Percentiles rank a stretch among this genome's conserved stretches.
Evolutionary conservation across 2,797 vertebrate species (phyloP).

Genomic region (Discoglossus pictus): DNA sequence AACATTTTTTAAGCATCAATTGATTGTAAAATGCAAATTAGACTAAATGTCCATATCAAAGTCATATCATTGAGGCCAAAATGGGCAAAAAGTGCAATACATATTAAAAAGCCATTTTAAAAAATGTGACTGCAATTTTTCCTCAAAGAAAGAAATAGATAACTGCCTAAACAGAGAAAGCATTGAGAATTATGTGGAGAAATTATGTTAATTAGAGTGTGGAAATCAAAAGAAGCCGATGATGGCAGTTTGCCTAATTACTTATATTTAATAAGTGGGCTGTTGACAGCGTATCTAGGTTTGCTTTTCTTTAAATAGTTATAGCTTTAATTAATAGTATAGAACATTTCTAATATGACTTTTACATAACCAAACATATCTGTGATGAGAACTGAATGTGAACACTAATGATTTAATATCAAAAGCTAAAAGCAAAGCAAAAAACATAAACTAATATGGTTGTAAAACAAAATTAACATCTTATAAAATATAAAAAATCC

Average conservation of each 20-base stretch:
- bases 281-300: neutral
- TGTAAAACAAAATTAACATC: too few species aligned
- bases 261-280: neutral
- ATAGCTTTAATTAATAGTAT: too few species aligned
- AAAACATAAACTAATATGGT: too few species aligned
- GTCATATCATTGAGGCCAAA: neutral
- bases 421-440: too few species aligned
- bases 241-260: conserved; percentile 19
- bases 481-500: too few species aligned
- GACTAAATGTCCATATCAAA: conserved; percentile 6
- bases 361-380: too few species aligned
- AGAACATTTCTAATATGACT: too few species aligned
- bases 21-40: conserved; percentile 10
- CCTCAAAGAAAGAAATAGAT: conserved; percentile 3
- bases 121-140: neutral
- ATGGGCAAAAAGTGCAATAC: conserved; percentile 11
- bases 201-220: neutral
- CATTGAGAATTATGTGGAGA: conserved; percentile 15
- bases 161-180: conserved; percentile 23
- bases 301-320: neutral
- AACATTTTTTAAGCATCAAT: conserved; percentile 33
- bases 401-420: too few species aligned
- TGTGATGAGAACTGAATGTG: too few species aligned
- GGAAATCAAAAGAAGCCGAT: neutral
- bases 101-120: conserved; percentile 20